phyloP scores from a whole-genome alignment of 1,140 invertebrate species.

The Trigoniulus corallinus region DNA sequence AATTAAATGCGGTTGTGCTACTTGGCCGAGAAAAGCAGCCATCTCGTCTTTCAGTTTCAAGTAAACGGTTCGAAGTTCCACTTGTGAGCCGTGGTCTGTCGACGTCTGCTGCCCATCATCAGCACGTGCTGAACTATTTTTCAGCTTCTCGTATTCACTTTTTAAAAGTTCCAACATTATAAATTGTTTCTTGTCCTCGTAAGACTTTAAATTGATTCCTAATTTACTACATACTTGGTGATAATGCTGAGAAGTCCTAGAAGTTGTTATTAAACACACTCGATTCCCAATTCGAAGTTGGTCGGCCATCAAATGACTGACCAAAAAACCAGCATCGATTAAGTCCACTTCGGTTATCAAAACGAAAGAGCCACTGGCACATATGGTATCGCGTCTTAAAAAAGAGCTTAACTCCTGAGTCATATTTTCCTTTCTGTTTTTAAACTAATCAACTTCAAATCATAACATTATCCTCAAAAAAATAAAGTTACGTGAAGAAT shows the following conservation, averaged over 20 bases:
- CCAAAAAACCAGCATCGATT: not conserved
- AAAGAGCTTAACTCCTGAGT: not conserved
- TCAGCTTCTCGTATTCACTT: not conserved
- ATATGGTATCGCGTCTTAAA: not conserved
- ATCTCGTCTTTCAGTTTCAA: no score
- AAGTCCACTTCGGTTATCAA: not conserved
- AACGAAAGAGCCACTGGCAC: not conserved
- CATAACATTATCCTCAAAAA: no score
- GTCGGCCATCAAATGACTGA: not conserved
- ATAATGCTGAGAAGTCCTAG: not conserved
- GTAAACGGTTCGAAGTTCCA: no score
- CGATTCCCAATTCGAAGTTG: not conserved
- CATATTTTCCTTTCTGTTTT: no score
- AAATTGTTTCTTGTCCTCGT: not conserved
- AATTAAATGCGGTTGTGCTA: no score
- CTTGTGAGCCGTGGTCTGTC: no score
- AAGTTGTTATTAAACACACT: not conserved
- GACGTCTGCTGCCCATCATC: no score
- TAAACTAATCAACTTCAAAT: no score
- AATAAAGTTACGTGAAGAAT: no score
- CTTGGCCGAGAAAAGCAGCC: no score
- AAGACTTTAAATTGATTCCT: not conserved
- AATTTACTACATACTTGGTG: not conserved
- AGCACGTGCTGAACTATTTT: not conserved
- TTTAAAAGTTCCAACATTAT: not conserved